Evolutionary conservation across 2,888 invertebrate genomes (phyloP).

Genomic region (Tipula helvola): DNA sequence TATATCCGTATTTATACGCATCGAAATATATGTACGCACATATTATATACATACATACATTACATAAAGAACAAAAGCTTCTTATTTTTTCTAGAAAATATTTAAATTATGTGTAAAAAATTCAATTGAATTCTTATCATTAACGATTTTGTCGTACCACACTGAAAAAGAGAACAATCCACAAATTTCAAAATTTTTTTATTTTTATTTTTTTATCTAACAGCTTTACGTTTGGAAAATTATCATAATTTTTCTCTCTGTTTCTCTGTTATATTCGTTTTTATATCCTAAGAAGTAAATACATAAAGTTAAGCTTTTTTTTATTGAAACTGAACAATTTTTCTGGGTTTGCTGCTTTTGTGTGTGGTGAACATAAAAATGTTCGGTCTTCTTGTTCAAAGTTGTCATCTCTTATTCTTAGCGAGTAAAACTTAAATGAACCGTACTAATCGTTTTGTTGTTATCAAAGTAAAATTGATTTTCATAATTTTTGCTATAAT

Average conservation of each 20-base stretch:
- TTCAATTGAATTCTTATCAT: constrained; percentile 4
- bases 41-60: not conserved
- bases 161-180: not conserved
- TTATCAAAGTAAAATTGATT: not conserved
- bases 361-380: not conserved
- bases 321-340: not conserved
- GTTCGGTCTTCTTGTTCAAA: not conserved
- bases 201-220: not conserved
- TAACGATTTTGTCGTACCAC: not conserved
- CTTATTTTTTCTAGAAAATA: not conserved
- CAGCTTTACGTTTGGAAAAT: not conserved
- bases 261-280: not conserved
- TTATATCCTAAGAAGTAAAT: not conserved
- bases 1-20: not conserved
- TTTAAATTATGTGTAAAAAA: constrained; percentile 4
- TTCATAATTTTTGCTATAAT: not conserved
- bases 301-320: not conserved
- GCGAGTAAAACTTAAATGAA: not conserved
- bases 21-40: too few relatives aligned
- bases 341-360: not conserved
- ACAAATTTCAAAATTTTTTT: not conserved
- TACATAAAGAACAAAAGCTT: not conserved
- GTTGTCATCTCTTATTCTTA: not conserved
- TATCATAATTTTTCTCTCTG: not conserved
- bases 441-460: not conserved